Conservation (phyloP, 1,140 invertebrate genomes). For the Potamilus streckersoni region DNA sequence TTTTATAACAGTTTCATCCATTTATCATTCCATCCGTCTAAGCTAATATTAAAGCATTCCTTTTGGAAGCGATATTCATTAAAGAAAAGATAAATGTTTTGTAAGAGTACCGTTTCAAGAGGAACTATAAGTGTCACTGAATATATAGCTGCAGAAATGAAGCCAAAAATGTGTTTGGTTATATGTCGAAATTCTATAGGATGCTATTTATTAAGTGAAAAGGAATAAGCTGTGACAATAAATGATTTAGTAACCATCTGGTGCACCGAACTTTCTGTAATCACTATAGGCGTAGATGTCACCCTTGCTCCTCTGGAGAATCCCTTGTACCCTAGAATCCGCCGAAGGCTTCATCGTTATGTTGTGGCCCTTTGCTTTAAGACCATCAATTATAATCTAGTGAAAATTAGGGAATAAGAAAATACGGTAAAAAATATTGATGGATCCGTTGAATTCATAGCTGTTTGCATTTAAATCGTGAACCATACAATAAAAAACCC, state of each 20-base stretch:
- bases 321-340: slow-evolving; percentile 28
- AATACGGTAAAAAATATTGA: neutral
- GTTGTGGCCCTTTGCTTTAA: slow-evolving; percentile 32
- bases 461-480: neutral
- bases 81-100: too few relatives aligned
- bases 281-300: slow-evolving; percentile 30
- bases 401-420: neutral
- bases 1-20: too few relatives aligned
- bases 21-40: too few relatives aligned
- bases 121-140: too few relatives aligned
- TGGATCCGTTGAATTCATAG: neutral
- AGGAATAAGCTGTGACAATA: too few relatives aligned
- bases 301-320: slow-evolving; percentile 5
- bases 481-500: neutral
- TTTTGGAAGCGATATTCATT: too few relatives aligned
- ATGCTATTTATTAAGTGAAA: too few relatives aligned
- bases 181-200: too few relatives aligned
- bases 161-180: too few relatives aligned
- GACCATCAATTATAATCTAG: slow-evolving; percentile 32
- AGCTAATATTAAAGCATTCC: too few relatives aligned
- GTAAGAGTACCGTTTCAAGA: too few relatives aligned
- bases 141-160: too few relatives aligned
- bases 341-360: slow-evolving; percentile 7
- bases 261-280: slow-evolving; percentile 37
- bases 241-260: slow-evolving; percentile 34